Percentiles rank a stretch among this genome's conserved stretches.
Conservation (phyloP, 2,113 vertebrate genomes). For the Bufo gargarizans region DNA sequence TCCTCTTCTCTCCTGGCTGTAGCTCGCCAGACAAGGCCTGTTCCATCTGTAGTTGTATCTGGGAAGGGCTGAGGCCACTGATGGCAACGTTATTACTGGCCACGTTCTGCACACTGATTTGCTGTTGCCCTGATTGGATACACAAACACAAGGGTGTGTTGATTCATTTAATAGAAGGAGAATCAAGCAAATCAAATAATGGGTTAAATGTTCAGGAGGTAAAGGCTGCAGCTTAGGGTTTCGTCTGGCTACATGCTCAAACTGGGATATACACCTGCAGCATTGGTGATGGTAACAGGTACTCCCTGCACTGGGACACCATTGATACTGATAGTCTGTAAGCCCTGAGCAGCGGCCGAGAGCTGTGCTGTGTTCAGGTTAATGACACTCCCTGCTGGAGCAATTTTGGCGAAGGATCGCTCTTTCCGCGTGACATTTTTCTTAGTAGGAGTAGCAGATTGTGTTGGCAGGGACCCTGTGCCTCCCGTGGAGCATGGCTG, state of each 20-base stretch:
- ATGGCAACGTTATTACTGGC: slow-evolving; percentile 90
- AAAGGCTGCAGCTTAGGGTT: neutral
- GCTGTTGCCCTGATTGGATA: slow-evolving; percentile 85
- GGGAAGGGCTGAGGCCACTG: slow-evolving; percentile 79
- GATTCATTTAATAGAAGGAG: slow-evolving; percentile 30
- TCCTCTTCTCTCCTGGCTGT: slow-evolving; percentile 88
- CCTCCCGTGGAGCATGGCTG: slow-evolving; percentile 54
- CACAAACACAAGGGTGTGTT: slow-evolving; percentile 45
- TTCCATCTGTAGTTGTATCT: slow-evolving; percentile 90
- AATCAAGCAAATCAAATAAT: slow-evolving; percentile 24
- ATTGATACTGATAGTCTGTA: slow-evolving; percentile 98
- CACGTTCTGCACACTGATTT: slow-evolving; percentile 91
- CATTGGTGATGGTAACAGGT: slow-evolving; percentile 94
- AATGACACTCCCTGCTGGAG: slow-evolving; percentile 89
- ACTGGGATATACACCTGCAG: slow-evolving; percentile 77
- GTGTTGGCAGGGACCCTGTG: neutral
- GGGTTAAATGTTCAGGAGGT: neutral
- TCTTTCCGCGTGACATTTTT: slow-evolving; percentile 77
- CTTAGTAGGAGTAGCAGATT: slow-evolving; percentile 37
- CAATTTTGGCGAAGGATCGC: slow-evolving; percentile 89
- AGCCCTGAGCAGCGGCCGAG: slow-evolving; percentile 81
- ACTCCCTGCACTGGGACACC: slow-evolving; percentile 94
- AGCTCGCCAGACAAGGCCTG: slow-evolving; percentile 87
- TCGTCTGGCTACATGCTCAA: slow-evolving; percentile 8
- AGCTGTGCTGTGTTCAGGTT: slow-evolving; percentile 86